Evolutionary conservation across 1,140 invertebrate species (phyloP).

Genomic region (Drosophila mayri): DNA sequence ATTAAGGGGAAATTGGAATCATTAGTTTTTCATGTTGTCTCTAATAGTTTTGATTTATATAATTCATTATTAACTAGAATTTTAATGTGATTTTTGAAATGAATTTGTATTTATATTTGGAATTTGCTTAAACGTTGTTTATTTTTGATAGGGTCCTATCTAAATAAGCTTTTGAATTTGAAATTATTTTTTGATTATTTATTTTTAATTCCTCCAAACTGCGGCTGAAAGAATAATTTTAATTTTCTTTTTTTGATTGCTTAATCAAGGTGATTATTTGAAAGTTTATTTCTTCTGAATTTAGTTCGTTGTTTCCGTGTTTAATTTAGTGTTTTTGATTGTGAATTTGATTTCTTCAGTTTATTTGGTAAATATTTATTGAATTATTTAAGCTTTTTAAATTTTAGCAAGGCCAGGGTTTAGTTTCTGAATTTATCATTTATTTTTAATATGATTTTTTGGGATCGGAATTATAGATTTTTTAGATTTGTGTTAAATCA

Average conservation of each 20-base stretch:
- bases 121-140: background rate
- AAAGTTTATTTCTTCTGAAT: background rate
- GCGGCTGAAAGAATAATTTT: background rate
- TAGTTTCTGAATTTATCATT: background rate
- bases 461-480: no score
- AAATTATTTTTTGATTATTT: background rate
- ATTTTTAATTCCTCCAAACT: background rate
- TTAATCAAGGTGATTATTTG: background rate
- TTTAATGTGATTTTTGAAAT: background rate
- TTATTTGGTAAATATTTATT: background rate
- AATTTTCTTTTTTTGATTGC: background rate
- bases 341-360: background rate
- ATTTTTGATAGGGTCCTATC: background rate
- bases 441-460: background rate
- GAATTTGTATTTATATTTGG: no score
- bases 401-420: no score
- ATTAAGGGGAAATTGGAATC: background rate
- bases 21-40: background rate
- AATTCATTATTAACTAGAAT: background rate
- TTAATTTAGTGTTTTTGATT: conserved; percentile 1
- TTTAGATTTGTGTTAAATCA: no score
- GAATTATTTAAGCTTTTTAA: background rate
- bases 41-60: background rate
- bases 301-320: background rate
- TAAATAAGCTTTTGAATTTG: background rate